Percentiles rank a stretch among this genome's conserved stretches.
Conservation (phyloP, 1,140 invertebrate genomes). For the Lepidurus couesii region DNA sequence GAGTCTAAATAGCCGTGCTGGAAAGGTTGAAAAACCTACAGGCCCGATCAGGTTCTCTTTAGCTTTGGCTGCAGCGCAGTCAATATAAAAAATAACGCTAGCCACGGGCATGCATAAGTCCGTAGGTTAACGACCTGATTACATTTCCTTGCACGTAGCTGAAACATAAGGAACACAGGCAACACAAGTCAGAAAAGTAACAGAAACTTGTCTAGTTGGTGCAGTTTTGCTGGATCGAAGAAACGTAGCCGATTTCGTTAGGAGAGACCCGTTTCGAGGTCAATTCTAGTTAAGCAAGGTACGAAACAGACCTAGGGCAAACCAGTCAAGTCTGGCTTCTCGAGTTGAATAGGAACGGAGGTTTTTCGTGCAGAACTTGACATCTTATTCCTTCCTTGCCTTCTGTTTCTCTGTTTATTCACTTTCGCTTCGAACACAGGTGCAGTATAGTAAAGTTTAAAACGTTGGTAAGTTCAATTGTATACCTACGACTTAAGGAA, state of each 20-base stretch:
- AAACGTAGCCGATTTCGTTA: not conserved
- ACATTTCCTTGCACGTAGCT: not conserved
- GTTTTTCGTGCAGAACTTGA: not conserved
- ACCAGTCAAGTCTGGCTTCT: not conserved
- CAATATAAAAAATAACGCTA: not conserved
- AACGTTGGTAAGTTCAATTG: too few species aligned
- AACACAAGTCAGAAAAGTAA: not conserved
- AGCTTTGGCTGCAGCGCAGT: too few species aligned
- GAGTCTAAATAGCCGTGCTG: not conserved
- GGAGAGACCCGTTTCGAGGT: not conserved
- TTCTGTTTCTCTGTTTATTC: not conserved
- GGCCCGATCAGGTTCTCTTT: not conserved
- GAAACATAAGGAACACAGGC: not conserved
- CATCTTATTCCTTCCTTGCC: not conserved
- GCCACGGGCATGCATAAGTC: not conserved
- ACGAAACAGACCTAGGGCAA: constrained; percentile 5
- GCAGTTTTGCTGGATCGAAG: too few species aligned
- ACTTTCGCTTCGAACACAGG: too few species aligned
- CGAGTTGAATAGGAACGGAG: not conserved
- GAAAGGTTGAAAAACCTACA: not conserved
- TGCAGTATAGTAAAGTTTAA: too few species aligned
- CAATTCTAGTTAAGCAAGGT: not conserved
- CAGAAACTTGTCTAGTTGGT: too few species aligned
- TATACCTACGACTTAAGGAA: too few species aligned
- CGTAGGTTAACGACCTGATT: not conserved